A percentile compares a stretch with the other conserved stretches of the same genome.
Conservation (phyloP, 2,888 invertebrate species). For the Oligia fasciuncula region DNA sequence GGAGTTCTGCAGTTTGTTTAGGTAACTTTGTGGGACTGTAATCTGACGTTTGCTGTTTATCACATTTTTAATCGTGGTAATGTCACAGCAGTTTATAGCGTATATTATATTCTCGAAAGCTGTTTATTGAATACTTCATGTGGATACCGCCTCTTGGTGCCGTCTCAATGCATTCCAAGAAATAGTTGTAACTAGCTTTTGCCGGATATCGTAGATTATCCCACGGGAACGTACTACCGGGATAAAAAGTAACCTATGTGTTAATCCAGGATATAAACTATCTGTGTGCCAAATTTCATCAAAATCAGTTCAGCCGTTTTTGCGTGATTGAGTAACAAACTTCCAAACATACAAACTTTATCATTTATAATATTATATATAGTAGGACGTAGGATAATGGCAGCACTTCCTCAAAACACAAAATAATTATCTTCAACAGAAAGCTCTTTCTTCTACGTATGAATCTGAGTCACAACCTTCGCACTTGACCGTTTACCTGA, state of each 20-base stretch:
- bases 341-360: too few relatives aligned
- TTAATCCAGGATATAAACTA: too few relatives aligned
- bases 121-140: background rate
- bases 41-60: background rate
- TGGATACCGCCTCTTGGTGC: background rate
- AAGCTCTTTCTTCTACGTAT: background rate
- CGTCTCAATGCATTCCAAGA: background rate
- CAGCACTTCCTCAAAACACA: background rate
- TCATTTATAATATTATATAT: too few relatives aligned
- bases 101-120: background rate
- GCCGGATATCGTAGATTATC: too few relatives aligned
- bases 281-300: too few relatives aligned
- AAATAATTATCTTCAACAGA: background rate
- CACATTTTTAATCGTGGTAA: background rate
- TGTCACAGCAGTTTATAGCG: background rate
- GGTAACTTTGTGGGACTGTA: background rate
- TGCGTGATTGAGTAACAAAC: too few relatives aligned
- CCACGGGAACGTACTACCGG: too few relatives aligned
- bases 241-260: too few relatives aligned
- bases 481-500: background rate
- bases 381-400: too few relatives aligned
- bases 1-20: slow-evolving; percentile 14
- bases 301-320: too few relatives aligned
- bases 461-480: background rate
- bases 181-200: background rate